These are phyloP conservation scores for Lophotis ruficrista DNA, from an alignment of 2,113 vertebrate species.

Conservation along the genomic window DNA sequence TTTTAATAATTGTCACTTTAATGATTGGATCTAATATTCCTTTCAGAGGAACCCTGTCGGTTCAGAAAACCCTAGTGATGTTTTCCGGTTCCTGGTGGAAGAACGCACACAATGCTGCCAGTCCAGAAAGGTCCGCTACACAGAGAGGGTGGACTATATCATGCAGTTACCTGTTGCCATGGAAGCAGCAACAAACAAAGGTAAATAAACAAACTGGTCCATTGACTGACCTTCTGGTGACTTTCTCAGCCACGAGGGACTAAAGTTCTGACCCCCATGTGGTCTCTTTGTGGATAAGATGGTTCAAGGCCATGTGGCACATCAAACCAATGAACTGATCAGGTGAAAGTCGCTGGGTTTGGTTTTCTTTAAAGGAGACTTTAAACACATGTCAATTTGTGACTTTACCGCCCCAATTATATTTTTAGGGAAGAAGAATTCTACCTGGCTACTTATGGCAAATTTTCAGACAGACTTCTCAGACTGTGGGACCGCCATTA, in stretches of 20 bases:
- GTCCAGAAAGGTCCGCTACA: slow-evolving; percentile 91
- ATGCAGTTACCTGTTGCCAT: slow-evolving; percentile 93
- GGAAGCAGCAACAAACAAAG: slow-evolving; percentile 92
- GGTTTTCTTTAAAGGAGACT: background rate
- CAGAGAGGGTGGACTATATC: slow-evolving; percentile 90
- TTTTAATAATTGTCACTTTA: fast-evolving
- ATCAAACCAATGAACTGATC: background rate
- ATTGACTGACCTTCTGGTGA: background rate
- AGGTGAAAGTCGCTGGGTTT: background rate
- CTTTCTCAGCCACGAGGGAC: background rate
- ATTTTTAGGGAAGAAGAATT: background rate
- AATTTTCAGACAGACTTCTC: background rate
- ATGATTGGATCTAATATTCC: background rate
- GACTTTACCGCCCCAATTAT: background rate
- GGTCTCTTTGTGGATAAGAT: background rate
- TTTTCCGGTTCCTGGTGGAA: slow-evolving; percentile 95
- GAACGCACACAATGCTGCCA: slow-evolving; percentile 96
- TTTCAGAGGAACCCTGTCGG: slow-evolving; percentile 90
- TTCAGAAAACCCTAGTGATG: slow-evolving; percentile 93
- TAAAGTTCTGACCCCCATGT: background rate
- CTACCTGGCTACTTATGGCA: background rate
- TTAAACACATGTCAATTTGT: background rate
- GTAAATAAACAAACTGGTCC: slow-evolving; percentile 63
- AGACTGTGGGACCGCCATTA: background rate
- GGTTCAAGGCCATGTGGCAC: background rate